A percentile compares a stretch with the other conserved stretches of the same genome.
These are phyloP conservation scores for Paramisgurnus dabryanus DNA, from an alignment of 2,113 vertebrate species.

Conservation along the genomic window DNA sequence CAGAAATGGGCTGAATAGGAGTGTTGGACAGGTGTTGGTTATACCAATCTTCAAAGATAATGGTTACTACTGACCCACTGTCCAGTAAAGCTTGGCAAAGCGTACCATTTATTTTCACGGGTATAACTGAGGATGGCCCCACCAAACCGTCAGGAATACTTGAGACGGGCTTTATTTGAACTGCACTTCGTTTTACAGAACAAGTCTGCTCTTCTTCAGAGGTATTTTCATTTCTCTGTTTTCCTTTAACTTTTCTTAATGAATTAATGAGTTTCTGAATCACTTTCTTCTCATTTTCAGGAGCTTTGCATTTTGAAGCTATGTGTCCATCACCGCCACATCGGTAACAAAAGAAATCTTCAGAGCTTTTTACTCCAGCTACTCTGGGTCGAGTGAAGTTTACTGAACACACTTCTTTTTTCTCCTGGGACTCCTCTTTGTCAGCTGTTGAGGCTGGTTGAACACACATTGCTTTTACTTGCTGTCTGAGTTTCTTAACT, in stretches of 20 bases:
- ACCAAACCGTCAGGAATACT: not conserved
- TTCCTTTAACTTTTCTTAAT: not conserved
- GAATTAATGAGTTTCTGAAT: constrained; percentile 40
- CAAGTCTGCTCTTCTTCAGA: not conserved
- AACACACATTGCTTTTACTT: no score
- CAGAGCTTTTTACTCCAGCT: not conserved
- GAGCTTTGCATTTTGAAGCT: constrained; percentile 5
- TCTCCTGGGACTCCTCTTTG: no score
- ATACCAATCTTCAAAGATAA: not conserved
- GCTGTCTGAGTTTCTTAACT: no score
- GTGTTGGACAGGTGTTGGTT: not conserved
- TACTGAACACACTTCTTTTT: not conserved
- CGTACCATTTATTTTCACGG: not conserved
- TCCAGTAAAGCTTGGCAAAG: not conserved
- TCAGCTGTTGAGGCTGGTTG: no score
- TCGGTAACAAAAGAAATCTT: not conserved
- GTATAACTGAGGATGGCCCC: not conserved
- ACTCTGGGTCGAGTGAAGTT: not conserved
- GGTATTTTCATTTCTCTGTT: not conserved
- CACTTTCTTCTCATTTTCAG: constrained; percentile 43
- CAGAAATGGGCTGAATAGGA: not conserved
- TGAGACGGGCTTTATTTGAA: not conserved
- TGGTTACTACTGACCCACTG: not conserved
- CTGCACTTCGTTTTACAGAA: not conserved
- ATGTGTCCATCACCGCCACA: constrained; percentile 18